Evolutionary conservation across 2,797 vertebrate genomes (phyloP), one percentile per base, ranked within the genome.

Genomic region (Apogon hyalosoma): DNA sequence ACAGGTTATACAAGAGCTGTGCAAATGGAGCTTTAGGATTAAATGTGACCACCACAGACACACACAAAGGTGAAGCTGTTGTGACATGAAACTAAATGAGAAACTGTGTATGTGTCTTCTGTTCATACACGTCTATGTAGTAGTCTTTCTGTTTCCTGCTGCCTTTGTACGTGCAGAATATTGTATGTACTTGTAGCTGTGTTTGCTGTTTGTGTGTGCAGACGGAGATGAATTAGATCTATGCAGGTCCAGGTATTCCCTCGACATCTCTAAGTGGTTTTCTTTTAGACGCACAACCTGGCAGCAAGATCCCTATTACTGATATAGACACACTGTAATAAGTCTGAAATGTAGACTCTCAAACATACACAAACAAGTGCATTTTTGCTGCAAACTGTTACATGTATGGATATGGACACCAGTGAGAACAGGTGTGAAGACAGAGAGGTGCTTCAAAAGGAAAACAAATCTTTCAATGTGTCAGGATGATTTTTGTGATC

Each of bases 201-300:
- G 41, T 56, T 53, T 33, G 50, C 15, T 45, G 48, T 58, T 48
- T 33, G 52, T 47, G 50, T 33, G 53, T 33, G 6, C 16, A 41
- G 9, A 51, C 15, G 43, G 2, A 16, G 56, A 81, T 63, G 64
- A 75, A 60, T 78, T 75, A 79, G 56, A 63, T 71, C 33, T 21
- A 1, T 46, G 69, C 71, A 73, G 65, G 79, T 53, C 3, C 9
- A 57, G 57, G 63, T 65, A 55, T 69, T 87, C 77, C 62, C 73
- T 75, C 56, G 71, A 79, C 79, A 67, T 71, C 62, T 81, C 72
- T 86, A 80, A 77, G 83, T 82, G 80, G 56, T 80, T 83, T 87
- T 82, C 65, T 82, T 75, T 73, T 61, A 67, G 67, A 83, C 72
- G 58, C 57, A 57, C 54, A 67, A 59, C 48, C 72, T 53, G 63